phyloP scores from a whole-genome alignment of 2,888 invertebrate genomes.

The Diarsia dahlii region DNA sequence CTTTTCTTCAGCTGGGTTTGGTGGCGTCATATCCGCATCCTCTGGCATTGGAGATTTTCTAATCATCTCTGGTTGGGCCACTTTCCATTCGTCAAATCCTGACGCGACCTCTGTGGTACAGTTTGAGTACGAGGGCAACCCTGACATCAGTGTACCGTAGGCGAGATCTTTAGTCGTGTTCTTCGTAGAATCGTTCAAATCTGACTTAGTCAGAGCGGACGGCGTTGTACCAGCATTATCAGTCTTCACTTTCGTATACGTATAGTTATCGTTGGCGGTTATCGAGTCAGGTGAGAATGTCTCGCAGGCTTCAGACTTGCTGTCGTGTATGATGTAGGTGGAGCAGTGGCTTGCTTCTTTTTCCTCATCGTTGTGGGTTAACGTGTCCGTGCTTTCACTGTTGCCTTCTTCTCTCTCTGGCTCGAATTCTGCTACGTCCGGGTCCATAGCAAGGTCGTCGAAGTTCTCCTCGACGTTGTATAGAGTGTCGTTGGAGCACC shows the following conservation, averaged over 20 bases:
- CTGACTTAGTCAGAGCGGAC: conserved; percentile 78
- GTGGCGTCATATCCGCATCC: conserved; percentile 74
- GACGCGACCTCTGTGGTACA: conserved; percentile 83
- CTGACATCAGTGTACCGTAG: conserved; percentile 83
- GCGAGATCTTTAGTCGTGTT: conserved; percentile 85
- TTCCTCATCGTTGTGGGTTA: conserved; percentile 85
- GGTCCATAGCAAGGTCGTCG: conserved; percentile 86
- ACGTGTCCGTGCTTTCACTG: conserved; percentile 85
- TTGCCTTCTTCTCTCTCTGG: conserved; percentile 75
- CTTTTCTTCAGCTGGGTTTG: conserved; percentile 67
- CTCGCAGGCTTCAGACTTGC: conserved; percentile 83
- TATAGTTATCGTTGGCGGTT: conserved; percentile 83
- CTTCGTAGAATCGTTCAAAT: conserved; percentile 81
- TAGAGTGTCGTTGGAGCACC: conserved; percentile 92
- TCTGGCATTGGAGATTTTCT: conserved; percentile 79
- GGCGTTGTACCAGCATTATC: conserved; percentile 77
- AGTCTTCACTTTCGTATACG: conserved; percentile 84
- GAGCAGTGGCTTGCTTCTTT: conserved; percentile 83
- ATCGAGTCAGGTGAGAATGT: conserved; percentile 87
- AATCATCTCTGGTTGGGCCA: conserved; percentile 82
- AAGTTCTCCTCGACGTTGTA: conserved; percentile 92
- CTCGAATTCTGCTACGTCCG: conserved; percentile 79
- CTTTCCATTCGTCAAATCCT: conserved; percentile 81
- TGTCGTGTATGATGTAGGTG: conserved; percentile 86
- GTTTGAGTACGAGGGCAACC: conserved; percentile 83